Conservation (phyloP, 2,113 vertebrate species). For the Rattus rattus region DNA sequence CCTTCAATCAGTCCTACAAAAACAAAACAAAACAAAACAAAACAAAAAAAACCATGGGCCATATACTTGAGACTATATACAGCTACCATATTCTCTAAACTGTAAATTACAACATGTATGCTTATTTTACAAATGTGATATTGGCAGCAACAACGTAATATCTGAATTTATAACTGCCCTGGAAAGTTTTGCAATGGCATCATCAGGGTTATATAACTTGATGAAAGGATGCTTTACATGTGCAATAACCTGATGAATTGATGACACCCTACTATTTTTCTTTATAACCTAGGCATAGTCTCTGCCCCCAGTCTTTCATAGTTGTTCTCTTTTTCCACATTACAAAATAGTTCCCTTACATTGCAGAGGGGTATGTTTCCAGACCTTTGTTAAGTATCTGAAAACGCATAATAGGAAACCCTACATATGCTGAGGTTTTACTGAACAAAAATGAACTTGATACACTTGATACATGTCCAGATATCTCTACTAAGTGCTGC, state of each 20-base stretch:
- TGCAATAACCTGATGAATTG: background rate
- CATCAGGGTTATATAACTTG: background rate
- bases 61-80: background rate
- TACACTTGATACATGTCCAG: background rate
- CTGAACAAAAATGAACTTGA: background rate
- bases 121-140: background rate
- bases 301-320: slow-evolving; percentile 21
- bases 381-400: background rate
- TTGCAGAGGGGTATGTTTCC: background rate
- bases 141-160: background rate
- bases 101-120: slow-evolving; percentile 42
- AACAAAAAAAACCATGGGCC: background rate
- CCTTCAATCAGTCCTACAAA: background rate
- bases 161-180: slow-evolving; percentile 14
- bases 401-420: background rate
- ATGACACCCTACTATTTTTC: background rate
- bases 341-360: background rate
- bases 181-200: background rate
- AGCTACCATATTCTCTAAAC: background rate
- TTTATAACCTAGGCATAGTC: background rate
- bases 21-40: too few relatives aligned
- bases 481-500: background rate
- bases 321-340: background rate
- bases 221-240: background rate
- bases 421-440: background rate